Percentiles rank a stretch among this genome's conserved stretches.
These are phyloP conservation scores for Eulemur rubriventer DNA, from an alignment of 2,797 vertebrate genomes.

Conservation along the genomic window DNA sequence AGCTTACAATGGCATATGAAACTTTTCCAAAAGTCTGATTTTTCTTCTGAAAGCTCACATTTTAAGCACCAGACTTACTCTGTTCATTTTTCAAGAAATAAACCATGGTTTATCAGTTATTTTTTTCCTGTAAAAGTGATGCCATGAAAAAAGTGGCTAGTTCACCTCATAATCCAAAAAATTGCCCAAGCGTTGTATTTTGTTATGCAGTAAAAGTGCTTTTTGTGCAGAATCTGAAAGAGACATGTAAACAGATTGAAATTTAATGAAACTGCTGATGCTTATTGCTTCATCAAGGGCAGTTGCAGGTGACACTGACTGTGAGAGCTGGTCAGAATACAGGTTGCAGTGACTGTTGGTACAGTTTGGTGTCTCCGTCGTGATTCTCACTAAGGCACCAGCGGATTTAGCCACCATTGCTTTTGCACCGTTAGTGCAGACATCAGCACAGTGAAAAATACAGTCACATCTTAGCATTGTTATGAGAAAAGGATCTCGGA, in stretches of 20 bases:
- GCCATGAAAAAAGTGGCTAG: background rate
- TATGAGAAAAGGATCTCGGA: background rate
- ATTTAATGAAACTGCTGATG: background rate
- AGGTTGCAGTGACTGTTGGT: background rate
- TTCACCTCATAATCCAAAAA: background rate
- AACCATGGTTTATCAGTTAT: background rate
- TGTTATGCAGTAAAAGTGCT: background rate
- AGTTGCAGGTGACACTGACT: background rate
- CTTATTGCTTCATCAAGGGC: background rate
- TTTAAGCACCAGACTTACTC: background rate
- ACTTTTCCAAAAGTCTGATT: background rate
- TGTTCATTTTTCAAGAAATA: background rate
- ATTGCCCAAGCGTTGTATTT: background rate
- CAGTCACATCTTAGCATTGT: background rate
- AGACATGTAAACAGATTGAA: background rate
- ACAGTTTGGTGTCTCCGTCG: background rate
- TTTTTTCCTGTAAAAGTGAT: slow-evolving; percentile 38
- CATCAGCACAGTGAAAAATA: background rate
- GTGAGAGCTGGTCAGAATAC: background rate
- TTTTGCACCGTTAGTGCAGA: background rate
- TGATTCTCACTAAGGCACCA: background rate
- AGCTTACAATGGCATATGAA: background rate
- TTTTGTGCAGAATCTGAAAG: background rate
- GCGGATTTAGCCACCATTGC: background rate
- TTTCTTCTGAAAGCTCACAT: slow-evolving; percentile 26